Evolutionary conservation across 2,797 vertebrate species (phyloP), one percentile per base, ranked within the genome.

Genomic region (Sebastes trivittatus): DNA sequence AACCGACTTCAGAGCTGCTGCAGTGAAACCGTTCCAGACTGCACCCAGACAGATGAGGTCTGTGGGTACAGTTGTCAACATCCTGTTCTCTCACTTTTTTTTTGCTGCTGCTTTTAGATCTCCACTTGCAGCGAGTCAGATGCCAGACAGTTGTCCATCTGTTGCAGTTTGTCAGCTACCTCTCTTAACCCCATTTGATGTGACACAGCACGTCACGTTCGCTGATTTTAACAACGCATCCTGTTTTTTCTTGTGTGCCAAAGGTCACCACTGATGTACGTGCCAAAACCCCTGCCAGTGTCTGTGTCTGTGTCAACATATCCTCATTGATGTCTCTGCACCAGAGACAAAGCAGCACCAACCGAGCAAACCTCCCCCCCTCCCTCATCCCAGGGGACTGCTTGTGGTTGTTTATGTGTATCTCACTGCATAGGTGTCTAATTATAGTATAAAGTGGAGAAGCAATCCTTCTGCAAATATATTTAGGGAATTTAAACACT

Each of bases 261-360:
- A 90, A 93, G 89, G 87, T 91, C 88, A 83, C 46, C 46, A 68
- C 54, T 76, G 78, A 86, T 82, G 77, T 80, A 83, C 2, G 29
- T 77, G 82, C 73, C 75, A 77, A 66, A 82, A 59, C 27, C 54
- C 23, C 82, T 88, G 76, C 61, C 82, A 56, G 63, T 8, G 54
- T 78, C 62, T 58, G 69, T 59, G 72, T 87, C 66, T 63, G 60
- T 79, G 79, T 78, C 46, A 20, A 87, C 70, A 65, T 27, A 80
- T 87, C 62, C 75, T 80, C 70, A 82, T 69, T 77, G 86, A 89
- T 82, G 85, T 78, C 74, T 77, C 68, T 68, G 74, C 74, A 58
- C 52, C 70, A 66, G 74, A 84, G 64, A 88, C 68, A 85, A 83
- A 80, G 68, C 49, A 71, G 49, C 71, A 80, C 20, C 69, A 32